phyloP scores from a whole-genome alignment of 2,888 invertebrate species.

The Chloromyia formosa region DNA sequence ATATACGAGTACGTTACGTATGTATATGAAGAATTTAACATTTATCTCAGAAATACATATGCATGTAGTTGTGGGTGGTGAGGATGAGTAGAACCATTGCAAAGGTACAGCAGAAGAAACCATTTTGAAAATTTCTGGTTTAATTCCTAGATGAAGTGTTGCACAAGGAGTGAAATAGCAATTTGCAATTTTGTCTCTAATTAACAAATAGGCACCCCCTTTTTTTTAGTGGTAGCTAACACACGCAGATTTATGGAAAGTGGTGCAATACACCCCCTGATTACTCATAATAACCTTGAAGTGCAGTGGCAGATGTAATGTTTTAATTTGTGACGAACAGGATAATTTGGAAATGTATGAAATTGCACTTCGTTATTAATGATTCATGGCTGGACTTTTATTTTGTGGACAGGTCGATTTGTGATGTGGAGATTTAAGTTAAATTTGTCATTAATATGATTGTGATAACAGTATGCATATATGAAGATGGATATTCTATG shows the following conservation, averaged over 20 bases:
- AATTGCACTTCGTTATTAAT: no score
- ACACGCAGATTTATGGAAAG: not conserved
- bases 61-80: no score
- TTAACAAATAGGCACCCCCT: not conserved
- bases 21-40: no score
- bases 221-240: not conserved
- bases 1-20: no score
- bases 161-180: conserved; percentile 2
- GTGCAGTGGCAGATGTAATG: not conserved
- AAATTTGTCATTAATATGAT: no score
- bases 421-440: no score
- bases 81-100: no score
- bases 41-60: not conserved
- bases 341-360: not conserved
- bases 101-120: not conserved
- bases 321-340: conserved; percentile 1
- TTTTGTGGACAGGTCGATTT: no score
- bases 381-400: no score
- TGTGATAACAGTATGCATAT: no score
- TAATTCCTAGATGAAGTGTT: conserved; percentile 2
- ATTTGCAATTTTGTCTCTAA: conserved; percentile 21
- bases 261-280: not conserved
- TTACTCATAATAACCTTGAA: conserved; percentile 6
- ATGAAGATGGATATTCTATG: no score
- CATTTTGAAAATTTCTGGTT: conserved; percentile 12